A percentile compares a stretch with the other conserved stretches of the same genome.
These are phyloP conservation scores for Spea hammondii DNA, from an alignment of 2,797 vertebrate genomes.

Conservation along the genomic window DNA sequence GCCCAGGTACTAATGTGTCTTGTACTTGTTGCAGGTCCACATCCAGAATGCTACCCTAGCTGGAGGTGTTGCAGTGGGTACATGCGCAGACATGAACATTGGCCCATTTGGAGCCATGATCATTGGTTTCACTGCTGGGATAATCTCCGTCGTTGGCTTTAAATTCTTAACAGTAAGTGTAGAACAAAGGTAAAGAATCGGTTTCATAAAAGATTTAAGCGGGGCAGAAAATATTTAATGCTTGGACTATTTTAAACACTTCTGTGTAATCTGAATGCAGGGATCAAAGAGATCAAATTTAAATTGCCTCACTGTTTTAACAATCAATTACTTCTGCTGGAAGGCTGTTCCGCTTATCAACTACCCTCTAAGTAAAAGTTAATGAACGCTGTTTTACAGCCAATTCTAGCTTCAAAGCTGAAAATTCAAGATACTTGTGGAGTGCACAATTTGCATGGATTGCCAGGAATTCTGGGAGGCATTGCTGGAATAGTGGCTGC, in stretches of 20 bases:
- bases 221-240: too few species aligned
- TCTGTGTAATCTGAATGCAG: too few species aligned
- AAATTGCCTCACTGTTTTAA: too few species aligned
- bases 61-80: conserved; percentile 93
- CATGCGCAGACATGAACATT: conserved; percentile 86
- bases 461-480: conserved; percentile 90
- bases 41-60: conserved; percentile 96
- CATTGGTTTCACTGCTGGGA: conserved; percentile 82
- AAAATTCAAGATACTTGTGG: conserved; percentile 94
- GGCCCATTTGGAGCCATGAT: conserved; percentile 80
- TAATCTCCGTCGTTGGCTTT: conserved; percentile 86
- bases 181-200: neutral
- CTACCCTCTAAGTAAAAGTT: neutral
- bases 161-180: conserved; percentile 82
- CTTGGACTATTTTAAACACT: too few species aligned
- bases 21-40: conserved; percentile 76
- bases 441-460: conserved; percentile 93
- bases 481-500: conserved; percentile 79
- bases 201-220: too few species aligned
- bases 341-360: too few species aligned
- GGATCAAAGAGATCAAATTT: too few species aligned
- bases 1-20: too few species aligned
- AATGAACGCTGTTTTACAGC: conserved; percentile 68
- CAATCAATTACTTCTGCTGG: too few species aligned
- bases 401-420: conserved; percentile 78